Base-by-base conservation (phyloP, 64 coral and sea anemone genomes). In the Dendronephthya gigantea region DNA sequence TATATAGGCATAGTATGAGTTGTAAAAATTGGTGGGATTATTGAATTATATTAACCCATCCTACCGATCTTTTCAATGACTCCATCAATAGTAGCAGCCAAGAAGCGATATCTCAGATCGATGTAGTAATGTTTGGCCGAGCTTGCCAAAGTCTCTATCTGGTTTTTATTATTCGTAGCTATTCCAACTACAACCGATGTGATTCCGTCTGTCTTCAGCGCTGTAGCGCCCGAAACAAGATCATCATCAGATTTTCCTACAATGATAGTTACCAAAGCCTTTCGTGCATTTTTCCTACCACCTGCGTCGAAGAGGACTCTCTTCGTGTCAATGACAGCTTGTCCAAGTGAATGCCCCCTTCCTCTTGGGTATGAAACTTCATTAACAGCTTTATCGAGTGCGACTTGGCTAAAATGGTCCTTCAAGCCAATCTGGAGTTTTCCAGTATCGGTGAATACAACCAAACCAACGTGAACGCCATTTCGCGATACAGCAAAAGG, bases 381-480 rank as follows among this genome's bases (percentile, higher is more conserved):
- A 4, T 66, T 30, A 17, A 66, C 86, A 82, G 33, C 68, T 68
- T 49, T 88, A 37, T 66, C 14, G 6, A 66, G 29, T n/a, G 19
- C 43, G 35, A 74, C 34, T 81, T 74, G 12, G 69, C 37, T 28
- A 48, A 74, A 50, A 68, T 88, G 12, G 49, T 88, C 27, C 43
- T 88, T 47, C 40, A 82, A 33, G 84, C 90, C 82, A 85, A 84
- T 23, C 29, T 66, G 19, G 6, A n/a, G 19, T 22, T n/a, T 30
- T 5, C 58, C 58, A 5, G 19, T 22, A n/a, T 66, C 58, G 3
- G 19, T 30, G 14, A 66, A 66, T 30, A 66, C 58, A 4, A 66
- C 58, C 14, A 66, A n/a, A 30, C 58, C 58, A 66, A 66, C 29
- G 29, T 66, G 58, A 30, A 66, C 58, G 58, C 58, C 58, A 5